Evolutionary conservation across 30 jellyfish, hydroid and myxozoan genomes (phyloP), one percentile per base, ranked within the genome.

Genomic region (Chrysaora quinquecirrha): DNA sequence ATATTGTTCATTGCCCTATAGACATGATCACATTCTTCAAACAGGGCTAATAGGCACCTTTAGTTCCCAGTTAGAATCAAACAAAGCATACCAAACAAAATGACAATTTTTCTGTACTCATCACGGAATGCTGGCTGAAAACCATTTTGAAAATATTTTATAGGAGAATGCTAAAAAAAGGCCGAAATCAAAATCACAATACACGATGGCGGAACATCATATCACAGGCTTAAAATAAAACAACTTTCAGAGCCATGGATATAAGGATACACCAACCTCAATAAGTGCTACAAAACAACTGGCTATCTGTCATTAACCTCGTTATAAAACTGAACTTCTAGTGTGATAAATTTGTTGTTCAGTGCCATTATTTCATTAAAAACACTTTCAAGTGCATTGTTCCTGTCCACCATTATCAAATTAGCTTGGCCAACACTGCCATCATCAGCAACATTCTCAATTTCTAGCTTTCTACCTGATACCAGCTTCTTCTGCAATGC

Each of bases 401-500:
- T 78, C 24, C 89, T 20, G 70, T 78, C 89, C 1, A 78, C 89
- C 82, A 78, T 61, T 24, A 78, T 78, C 49, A 76, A 76, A 58
- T 48, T 76, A 29, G 87, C 54, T 30, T 61, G 16, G 9, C 73
- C 73, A 16, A 12, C 73, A 64, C 7, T 32, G 23, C 21, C 27
- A 27, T 29, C 52, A 6, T 32, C 71, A 18, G 76, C 11, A 7
- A 64, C 23, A 64, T 64, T 20, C 23, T 64, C 76, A 29, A 64
- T 20, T 7, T 64, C 50, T 3, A 64, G 76, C 7, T 3, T 14
- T 32, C 48, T 21, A 3, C 76, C 76, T 7, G n/a, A 2, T 10
- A 64, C 2, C 76, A 64, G 23, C 76, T 29, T 64, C 24, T 24
- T 32, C 30, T 70, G 82, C 34, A 70, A 6, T 7, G 75, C 25